Evolutionary conservation across 2,797 vertebrate species (phyloP), one percentile per base, ranked within the genome.

Genomic region (Agapornis canus): DNA sequence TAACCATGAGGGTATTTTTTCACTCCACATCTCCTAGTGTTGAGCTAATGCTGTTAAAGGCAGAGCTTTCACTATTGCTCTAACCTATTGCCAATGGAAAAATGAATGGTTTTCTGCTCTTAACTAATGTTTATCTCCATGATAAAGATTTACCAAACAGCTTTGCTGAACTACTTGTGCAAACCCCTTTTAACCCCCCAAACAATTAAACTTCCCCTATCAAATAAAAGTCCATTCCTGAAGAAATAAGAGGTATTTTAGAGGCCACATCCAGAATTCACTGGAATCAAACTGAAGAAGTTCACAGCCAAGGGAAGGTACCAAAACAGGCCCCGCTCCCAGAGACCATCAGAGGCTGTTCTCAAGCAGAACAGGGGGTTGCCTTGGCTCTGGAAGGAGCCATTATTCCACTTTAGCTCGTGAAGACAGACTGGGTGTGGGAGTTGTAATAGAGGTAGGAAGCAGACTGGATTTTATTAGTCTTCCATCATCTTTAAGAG

Each of bases 381-480:
- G 54, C 35, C 64, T 86, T 43, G 61, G 77, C 82, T 86, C 81
- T 90, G 85, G 82, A 90, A 83, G 68, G 70, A 95, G 72, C 82
- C 84, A 65, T 73, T 84, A 90, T 83, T 95, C 59, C 76, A 64
- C 80, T 59, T 80, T 0, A 87, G 78, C 75, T 80, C 6, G 29
- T 87, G 85, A 89, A 78, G 89, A 92, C 87, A 81, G 94, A 59
- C 76, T 56, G 71, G 51, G 84, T 90, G 85, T 86, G 71, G 79
- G 94, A 93, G 77, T 92, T 86, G 68, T 82, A 94, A 89, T 31
- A 71, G 89, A 90, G 75, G 86, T 89, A 91, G 89, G 91, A 94
- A 96, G 37, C 92, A 88, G 83, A 75, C 96, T 97, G 96, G 96
- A 86, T 96, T 96, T 96, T 94, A 97, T 97, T 97, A 97, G 96